phyloP scores from a whole-genome alignment of 2,113 vertebrate genomes.

The Ochotona princeps region DNA sequence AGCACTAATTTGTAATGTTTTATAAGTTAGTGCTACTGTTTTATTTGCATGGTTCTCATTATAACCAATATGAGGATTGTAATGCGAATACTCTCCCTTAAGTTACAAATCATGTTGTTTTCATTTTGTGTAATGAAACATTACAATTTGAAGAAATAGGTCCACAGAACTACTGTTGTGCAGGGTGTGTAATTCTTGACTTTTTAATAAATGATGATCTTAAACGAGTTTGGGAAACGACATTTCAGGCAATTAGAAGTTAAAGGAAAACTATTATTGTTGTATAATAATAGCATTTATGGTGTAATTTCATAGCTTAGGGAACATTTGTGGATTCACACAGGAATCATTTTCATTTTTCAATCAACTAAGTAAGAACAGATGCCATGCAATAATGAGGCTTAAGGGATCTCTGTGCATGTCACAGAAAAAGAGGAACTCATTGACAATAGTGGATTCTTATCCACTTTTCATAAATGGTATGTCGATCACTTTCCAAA shows the following conservation, averaged over 20 bases:
- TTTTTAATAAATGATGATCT: conserved; percentile 38
- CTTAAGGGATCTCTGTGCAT: not conserved
- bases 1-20: not conserved
- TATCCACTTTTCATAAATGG: not conserved
- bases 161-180: not conserved
- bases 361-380: conserved; percentile 42
- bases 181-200: not conserved
- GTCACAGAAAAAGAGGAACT: not conserved
- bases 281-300: conserved; percentile 37
- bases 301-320: not conserved
- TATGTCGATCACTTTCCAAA: not conserved
- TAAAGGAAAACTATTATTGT: conserved; percentile 48
- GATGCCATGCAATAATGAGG: not conserved
- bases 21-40: not conserved
- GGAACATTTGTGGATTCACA: conserved; percentile 27
- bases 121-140: conserved; percentile 30
- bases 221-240: not conserved
- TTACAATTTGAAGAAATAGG: conserved; percentile 46
- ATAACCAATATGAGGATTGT: not conserved
- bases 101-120: not conserved
- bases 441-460: not conserved
- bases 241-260: conserved; percentile 39
- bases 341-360: conserved; percentile 43
- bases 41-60: not conserved
- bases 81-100: not conserved